These are phyloP conservation scores for Cataglyphis altisquamis DNA, from an alignment of 2,888 invertebrate species.

Conservation along the genomic window DNA sequence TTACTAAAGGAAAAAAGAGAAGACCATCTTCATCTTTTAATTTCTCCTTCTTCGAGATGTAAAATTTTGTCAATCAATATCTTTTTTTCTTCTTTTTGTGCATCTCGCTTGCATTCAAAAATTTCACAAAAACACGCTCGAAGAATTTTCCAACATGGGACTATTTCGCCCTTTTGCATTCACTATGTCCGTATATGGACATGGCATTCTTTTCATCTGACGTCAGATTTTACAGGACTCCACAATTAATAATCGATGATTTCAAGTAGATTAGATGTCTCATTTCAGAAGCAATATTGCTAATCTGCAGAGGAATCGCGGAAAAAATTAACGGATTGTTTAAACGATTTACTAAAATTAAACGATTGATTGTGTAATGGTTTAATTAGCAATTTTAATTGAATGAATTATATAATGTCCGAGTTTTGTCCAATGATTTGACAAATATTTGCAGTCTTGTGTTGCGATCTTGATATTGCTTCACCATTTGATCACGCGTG, in stretches of 20 bases:
- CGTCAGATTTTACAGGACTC: constrained; percentile 68
- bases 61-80: neutral
- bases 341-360: neutral
- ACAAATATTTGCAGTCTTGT: constrained; percentile 6
- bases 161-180: constrained; percentile 61
- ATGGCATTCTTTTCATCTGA: constrained; percentile 65
- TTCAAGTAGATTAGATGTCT: constrained; percentile 7
- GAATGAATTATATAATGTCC: neutral
- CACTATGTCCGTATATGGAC: constrained; percentile 65
- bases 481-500: constrained; percentile 14
- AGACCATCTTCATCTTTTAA: constrained; percentile 7
- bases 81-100: constrained; percentile 24
- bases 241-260: constrained; percentile 55
- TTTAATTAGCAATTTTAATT: constrained; percentile 1
- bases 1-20: constrained; percentile 52
- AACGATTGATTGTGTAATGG: neutral
- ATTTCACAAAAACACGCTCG: constrained; percentile 48
- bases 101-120: constrained; percentile 41
- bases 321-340: neutral
- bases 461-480: neutral
- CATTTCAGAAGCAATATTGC: neutral
- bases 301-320: neutral
- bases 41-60: constrained; percentile 31
- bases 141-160: constrained; percentile 52
- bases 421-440: neutral